phyloP scores from a whole-genome alignment of 2,113 vertebrate genomes.

The Tor tambroides region DNA sequence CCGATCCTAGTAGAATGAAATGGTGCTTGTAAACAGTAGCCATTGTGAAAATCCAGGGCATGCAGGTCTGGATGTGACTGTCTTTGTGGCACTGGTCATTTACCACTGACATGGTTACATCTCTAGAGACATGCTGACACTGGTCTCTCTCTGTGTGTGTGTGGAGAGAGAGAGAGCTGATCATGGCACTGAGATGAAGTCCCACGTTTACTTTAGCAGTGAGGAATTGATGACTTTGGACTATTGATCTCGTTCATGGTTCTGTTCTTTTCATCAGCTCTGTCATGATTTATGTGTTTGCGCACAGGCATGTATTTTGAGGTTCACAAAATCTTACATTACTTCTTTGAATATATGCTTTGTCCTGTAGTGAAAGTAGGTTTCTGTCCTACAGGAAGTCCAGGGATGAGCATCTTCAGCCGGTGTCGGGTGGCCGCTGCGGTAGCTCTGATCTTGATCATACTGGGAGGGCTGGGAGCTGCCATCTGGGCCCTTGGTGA shows the following conservation, averaged over 20 bases:
- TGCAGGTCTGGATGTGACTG: background rate
- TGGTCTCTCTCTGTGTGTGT: background rate
- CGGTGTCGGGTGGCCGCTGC: conserved; percentile 70
- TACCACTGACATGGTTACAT: conserved; percentile 27
- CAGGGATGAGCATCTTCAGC: conserved; percentile 73
- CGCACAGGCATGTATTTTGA: background rate
- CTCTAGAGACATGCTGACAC: conserved; percentile 55
- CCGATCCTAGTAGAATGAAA: background rate
- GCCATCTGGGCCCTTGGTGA: conserved; percentile 80
- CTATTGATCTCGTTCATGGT: conserved; percentile 72
- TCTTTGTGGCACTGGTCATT: conserved; percentile 34
- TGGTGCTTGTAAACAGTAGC: background rate
- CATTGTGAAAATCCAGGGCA: background rate
- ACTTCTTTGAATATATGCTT: background rate
- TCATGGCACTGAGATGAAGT: conserved; percentile 53
- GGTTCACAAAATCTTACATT: background rate
- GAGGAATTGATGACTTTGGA: conserved; percentile 76
- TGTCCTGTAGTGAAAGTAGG: conserved; percentile 19
- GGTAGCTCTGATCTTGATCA: conserved; percentile 70
- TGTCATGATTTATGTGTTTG: conserved; percentile 26
- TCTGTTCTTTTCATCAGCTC: conserved; percentile 29
- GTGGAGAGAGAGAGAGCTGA: background rate
- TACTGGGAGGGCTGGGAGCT: conserved; percentile 74
- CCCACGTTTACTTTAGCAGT: conserved; percentile 66
- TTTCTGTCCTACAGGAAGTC: conserved; percentile 66